Percentiles rank a stretch among this genome's conserved stretches.
Conservation (phyloP, 2,888 invertebrate species). For the Choreutis nemorana region DNA sequence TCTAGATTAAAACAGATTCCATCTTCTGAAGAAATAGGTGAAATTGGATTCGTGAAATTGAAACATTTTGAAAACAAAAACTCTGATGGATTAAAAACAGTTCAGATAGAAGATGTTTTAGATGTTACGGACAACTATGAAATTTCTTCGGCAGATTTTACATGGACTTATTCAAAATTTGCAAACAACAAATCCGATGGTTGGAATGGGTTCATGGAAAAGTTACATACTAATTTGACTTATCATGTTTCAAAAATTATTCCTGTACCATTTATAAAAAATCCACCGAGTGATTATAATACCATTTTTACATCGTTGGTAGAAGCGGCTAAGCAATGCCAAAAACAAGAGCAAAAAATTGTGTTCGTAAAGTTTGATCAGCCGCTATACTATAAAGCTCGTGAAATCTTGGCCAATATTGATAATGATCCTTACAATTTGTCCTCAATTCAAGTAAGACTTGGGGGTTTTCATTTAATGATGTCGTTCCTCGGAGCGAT, state of each 20-base stretch:
- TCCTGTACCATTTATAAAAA: slow-evolving; percentile 19
- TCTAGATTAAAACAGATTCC: slow-evolving; percentile 15
- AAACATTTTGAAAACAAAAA: slow-evolving; percentile 16
- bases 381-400: slow-evolving; percentile 19
- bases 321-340: slow-evolving; percentile 14
- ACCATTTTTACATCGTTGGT: slow-evolving; percentile 20
- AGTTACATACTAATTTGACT: slow-evolving; percentile 11
- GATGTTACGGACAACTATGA: slow-evolving; percentile 13
- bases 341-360: slow-evolving; percentile 13
- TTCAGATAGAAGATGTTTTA: slow-evolving; percentile 15
- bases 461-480: slow-evolving; percentile 23
- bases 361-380: slow-evolving; percentile 18
- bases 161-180: slow-evolving; percentile 17
- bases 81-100: slow-evolving; percentile 13
- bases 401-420: slow-evolving; percentile 16
- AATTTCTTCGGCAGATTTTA: slow-evolving; percentile 17
- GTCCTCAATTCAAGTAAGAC: slow-evolving; percentile 14
- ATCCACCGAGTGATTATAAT: slow-evolving; percentile 17
- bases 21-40: slow-evolving; percentile 13
- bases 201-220: slow-evolving; percentile 17
- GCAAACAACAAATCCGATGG: slow-evolving; percentile 16
- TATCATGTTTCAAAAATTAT: slow-evolving; percentile 16
- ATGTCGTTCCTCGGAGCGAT: slow-evolving; percentile 23
- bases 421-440: slow-evolving; percentile 12
- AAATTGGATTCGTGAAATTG: slow-evolving; percentile 14